These are phyloP conservation scores for Haemorhous mexicanus DNA, from an alignment of 2,113 vertebrate species.

Conservation along the genomic window DNA sequence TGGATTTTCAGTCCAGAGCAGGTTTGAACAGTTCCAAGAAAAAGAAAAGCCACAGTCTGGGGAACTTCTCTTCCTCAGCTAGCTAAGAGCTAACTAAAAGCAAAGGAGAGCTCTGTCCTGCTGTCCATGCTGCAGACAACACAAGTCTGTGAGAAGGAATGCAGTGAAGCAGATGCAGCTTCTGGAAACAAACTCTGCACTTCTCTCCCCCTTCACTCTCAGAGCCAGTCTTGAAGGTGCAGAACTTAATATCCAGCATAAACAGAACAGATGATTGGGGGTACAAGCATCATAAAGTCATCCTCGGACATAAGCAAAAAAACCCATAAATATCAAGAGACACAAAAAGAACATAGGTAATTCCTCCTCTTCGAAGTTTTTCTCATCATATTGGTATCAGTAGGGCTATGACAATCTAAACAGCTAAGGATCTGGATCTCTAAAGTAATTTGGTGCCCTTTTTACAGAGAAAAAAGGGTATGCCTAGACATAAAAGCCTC, in stretches of 20 bases:
- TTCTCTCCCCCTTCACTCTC: neutral
- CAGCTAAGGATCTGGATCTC: neutral
- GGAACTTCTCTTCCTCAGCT: neutral
- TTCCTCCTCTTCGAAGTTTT: neutral
- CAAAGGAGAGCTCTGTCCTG: no score
- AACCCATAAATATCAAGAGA: neutral
- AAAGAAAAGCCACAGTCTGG: no score
- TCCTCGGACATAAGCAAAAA: neutral
- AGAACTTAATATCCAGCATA: neutral
- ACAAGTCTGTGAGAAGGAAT: no score
- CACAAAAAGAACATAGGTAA: neutral
- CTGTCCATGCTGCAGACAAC: no score
- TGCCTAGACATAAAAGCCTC: neutral
- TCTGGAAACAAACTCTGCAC: no score
- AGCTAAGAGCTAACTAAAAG: neutral
- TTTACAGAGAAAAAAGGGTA: neutral
- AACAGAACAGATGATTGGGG: neutral
- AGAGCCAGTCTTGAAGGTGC: neutral
- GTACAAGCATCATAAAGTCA: neutral
- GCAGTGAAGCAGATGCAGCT: no score
- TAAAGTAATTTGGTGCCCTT: neutral
- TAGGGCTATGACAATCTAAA: neutral
- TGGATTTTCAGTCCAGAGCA: no score
- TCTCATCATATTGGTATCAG: neutral
- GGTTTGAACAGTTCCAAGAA: no score